Conservation (phyloP, 53 echinoderm and acorn worm species). For the Paelopatides confundens region DNA sequence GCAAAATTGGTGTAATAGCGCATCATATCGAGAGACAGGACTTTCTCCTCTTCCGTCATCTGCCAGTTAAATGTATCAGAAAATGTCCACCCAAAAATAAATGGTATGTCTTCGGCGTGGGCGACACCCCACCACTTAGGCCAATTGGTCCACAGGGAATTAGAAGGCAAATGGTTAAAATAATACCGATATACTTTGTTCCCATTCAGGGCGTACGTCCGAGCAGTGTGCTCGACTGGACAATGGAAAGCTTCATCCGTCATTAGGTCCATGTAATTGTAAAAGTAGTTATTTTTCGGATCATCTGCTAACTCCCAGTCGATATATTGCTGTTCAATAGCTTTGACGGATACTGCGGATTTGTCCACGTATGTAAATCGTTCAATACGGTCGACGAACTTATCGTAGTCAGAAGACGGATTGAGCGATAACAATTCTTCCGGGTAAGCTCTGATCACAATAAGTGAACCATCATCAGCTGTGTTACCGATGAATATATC, state of each 20-base stretch:
- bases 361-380: constrained; percentile 62
- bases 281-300: constrained; percentile 73
- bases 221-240: constrained; percentile 59
- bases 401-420: background rate
- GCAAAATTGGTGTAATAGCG: constrained; percentile 76
- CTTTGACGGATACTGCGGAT: constrained; percentile 64
- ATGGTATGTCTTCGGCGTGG: constrained; percentile 76
- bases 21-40: constrained; percentile 67
- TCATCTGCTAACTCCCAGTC: constrained; percentile 77
- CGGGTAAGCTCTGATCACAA: constrained; percentile 17
- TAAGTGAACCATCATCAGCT: constrained; percentile 62
- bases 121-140: constrained; percentile 71
- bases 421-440: background rate
- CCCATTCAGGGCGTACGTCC: constrained; percentile 58
- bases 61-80: constrained; percentile 27
- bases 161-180: constrained; percentile 67
- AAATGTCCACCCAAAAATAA: constrained; percentile 69
- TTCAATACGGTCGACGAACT: constrained; percentile 57
- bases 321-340: constrained; percentile 74
- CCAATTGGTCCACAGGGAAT: background rate
- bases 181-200: constrained; percentile 71
- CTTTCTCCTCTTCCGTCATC: constrained; percentile 33
- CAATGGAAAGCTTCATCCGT: constrained; percentile 80
- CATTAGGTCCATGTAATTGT: constrained; percentile 59
- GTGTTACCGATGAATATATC: constrained; percentile 67